Percentiles rank a stretch among this genome's conserved stretches.
Evolutionary conservation across 2,113 vertebrate genomes (phyloP).

Genomic region (Scolopax mira): DNA sequence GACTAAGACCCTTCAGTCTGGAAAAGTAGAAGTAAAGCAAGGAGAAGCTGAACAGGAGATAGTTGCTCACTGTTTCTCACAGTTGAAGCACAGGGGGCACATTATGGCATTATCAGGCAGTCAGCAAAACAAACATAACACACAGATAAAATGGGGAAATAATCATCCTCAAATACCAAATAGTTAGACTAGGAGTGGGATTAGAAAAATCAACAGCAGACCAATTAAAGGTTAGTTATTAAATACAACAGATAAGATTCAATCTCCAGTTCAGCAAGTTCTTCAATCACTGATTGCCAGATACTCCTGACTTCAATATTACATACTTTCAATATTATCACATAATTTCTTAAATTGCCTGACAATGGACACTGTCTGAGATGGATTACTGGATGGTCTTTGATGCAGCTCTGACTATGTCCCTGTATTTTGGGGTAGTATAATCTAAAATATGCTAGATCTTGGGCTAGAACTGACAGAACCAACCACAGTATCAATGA

Average conservation of each 20-base stretch:
- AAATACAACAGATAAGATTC: not conserved
- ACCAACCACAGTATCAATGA: not conserved
- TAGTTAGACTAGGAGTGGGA: not conserved
- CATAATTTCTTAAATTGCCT: not conserved
- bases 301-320: not conserved
- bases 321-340: not conserved
- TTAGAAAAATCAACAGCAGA: not conserved
- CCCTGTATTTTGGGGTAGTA: not conserved
- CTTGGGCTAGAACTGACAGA: not conserved
- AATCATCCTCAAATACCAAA: not conserved
- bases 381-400: not conserved
- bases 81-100: not conserved
- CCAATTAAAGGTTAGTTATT: not conserved
- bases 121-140: not conserved
- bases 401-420: not conserved
- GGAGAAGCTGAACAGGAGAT: not conserved
- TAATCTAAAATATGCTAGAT: not conserved
- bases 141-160: rapidly evolving
- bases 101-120: not conserved
- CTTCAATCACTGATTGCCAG: not conserved
- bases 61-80: not conserved
- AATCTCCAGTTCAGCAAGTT: not conserved
- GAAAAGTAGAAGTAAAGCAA: not conserved
- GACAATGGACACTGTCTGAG: not conserved
- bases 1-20: not conserved